Percentiles rank a stretch among this genome's conserved stretches.
Conservation (phyloP, 2,113 vertebrate genomes). For the Etheostoma spectabile region DNA sequence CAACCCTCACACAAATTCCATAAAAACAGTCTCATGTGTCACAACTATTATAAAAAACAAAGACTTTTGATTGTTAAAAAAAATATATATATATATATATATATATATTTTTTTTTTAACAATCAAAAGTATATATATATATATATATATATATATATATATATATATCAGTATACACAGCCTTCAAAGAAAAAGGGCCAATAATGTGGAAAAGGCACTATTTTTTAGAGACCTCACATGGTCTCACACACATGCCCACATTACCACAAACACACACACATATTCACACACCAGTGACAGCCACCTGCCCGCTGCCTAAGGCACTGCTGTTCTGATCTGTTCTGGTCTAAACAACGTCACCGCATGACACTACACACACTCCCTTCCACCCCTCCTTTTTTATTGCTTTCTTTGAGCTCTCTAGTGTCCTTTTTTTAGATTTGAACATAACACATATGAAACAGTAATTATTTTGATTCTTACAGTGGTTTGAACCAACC, state of each 20-base stretch:
- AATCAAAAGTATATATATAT: no score
- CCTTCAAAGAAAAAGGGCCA: not conserved
- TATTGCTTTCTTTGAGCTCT: not conserved
- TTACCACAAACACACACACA: constrained; percentile 34
- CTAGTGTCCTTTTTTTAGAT: not conserved
- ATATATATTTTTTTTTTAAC: no score
- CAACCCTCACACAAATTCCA: not conserved
- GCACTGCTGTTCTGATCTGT: constrained; percentile 72
- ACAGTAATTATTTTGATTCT: not conserved
- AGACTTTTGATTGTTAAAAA: not conserved
- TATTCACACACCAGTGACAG: constrained; percentile 75
- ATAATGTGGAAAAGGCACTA: constrained; percentile 14
- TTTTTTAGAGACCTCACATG: constrained; percentile 19
- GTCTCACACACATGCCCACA: constrained; percentile 23
- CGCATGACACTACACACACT: constrained; percentile 59
- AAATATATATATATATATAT: not conserved
- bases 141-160: not conserved
- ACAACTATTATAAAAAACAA: not conserved
- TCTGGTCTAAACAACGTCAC: constrained; percentile 75
- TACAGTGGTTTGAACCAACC: not conserved
- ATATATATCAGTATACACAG: not conserved
- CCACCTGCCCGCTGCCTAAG: constrained; percentile 80
- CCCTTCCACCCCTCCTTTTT: constrained; percentile 19
- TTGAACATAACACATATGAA: not conserved
- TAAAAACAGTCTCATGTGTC: not conserved